Percentiles rank a stretch among this genome's conserved stretches.
Conservation (phyloP, 1,140 invertebrate species). For the Mactra quadrangularis region DNA sequence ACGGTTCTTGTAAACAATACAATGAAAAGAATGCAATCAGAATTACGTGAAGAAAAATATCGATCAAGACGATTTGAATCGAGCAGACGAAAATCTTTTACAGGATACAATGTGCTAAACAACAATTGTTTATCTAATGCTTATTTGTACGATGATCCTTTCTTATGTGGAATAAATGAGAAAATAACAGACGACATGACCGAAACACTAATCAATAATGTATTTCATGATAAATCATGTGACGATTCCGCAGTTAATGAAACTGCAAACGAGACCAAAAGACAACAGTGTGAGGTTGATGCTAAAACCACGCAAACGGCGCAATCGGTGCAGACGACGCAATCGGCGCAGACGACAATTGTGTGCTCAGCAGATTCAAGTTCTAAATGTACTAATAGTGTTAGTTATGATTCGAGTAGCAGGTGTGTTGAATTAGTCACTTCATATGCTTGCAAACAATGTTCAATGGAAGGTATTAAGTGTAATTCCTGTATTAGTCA, state of each 20-base stretch:
- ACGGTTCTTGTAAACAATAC: conserved; percentile 96
- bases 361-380: too few relatives aligned
- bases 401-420: too few relatives aligned
- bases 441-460: too few relatives aligned
- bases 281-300: not conserved
- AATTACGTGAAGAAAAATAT: conserved; percentile 92
- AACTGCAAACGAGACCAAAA: not conserved
- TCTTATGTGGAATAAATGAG: conserved; percentile 52
- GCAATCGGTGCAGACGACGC: too few relatives aligned
- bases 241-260: conserved; percentile 1
- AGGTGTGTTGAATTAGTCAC: too few relatives aligned
- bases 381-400: too few relatives aligned
- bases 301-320: too few relatives aligned
- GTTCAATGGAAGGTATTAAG: too few relatives aligned
- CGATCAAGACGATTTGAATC: not conserved
- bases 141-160: conserved; percentile 55
- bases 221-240: conserved; percentile 39
- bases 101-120: conserved; percentile 66
- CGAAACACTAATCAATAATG: conserved; percentile 43
- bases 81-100: conserved; percentile 21
- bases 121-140: conserved; percentile 69
- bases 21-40: conserved; percentile 92
- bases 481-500: too few relatives aligned
- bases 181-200: conserved; percentile 69
- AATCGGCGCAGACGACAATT: too few relatives aligned